These are phyloP conservation scores for Pachymerium ferrugineum DNA, from an alignment of 2,888 invertebrate genomes.

Conservation along the genomic window DNA sequence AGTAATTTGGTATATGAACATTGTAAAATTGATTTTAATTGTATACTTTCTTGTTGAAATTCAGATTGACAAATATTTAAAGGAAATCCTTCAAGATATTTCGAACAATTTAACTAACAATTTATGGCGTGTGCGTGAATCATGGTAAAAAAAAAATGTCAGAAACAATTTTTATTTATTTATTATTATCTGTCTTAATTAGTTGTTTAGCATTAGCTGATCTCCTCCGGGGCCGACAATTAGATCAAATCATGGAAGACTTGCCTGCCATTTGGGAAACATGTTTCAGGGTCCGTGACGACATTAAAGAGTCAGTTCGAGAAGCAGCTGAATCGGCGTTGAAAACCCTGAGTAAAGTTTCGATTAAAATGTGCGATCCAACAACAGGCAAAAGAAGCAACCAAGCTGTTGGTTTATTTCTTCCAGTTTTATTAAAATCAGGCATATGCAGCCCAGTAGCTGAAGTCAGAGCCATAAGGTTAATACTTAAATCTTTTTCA, in stretches of 20 bases:
- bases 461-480: constrained; percentile 73
- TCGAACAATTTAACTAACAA: constrained; percentile 71
- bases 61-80: constrained; percentile 72
- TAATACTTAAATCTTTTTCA: constrained; percentile 37
- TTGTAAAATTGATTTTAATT: neutral
- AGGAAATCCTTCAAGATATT: constrained; percentile 74
- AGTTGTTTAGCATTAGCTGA: constrained; percentile 81
- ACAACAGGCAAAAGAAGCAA: constrained; percentile 45
- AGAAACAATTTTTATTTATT: constrained; percentile 32
- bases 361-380: constrained; percentile 47
- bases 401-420: constrained; percentile 49
- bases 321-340: constrained; percentile 49
- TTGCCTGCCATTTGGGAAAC: constrained; percentile 68
- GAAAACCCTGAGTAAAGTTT: constrained; percentile 47
- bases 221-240: constrained; percentile 61
- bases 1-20: constrained; percentile 49
- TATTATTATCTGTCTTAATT: constrained; percentile 23
- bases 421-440: constrained; percentile 72
- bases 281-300: constrained; percentile 86
- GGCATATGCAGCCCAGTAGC: constrained; percentile 73
- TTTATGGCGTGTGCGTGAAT: constrained; percentile 85
- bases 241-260: constrained; percentile 47
- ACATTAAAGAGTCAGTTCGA: constrained; percentile 62
- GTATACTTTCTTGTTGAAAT: constrained; percentile 37
- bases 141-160: constrained; percentile 52